Conservation (phyloP, 35 echinoderm and acorn worm genomes). For the Antedon bifida region DNA sequence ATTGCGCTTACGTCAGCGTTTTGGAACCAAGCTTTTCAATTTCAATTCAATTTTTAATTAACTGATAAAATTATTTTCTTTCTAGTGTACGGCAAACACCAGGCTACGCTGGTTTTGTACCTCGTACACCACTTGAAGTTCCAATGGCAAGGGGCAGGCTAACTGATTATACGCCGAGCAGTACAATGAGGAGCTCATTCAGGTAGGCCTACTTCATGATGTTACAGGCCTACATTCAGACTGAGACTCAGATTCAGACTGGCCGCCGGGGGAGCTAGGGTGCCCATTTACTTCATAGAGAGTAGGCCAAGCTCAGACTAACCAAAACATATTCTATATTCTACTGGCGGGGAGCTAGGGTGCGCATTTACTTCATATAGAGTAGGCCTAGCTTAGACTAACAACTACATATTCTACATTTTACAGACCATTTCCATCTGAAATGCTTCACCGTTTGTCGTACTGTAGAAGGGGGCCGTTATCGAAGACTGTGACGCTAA, state of each 20-base stretch:
- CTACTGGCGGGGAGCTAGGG: neutral
- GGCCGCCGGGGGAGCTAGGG: too few species aligned
- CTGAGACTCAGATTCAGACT: too few species aligned
- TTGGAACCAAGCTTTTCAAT: too few species aligned
- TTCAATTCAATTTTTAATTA: too few species aligned
- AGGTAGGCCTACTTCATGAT: conserved; percentile 25
- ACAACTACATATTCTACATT: neutral
- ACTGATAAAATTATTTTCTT: conserved; percentile 3
- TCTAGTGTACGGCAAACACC: conserved; percentile 67
- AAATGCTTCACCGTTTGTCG: neutral
- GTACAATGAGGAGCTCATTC: conserved; percentile 54
- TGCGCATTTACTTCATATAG: too few species aligned
- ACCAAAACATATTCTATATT: neutral
- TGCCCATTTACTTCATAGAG: too few species aligned
- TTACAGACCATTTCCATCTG: neutral
- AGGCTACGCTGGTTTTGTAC: conserved; percentile 74
- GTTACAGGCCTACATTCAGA: too few species aligned
- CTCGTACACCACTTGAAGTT: conserved; percentile 44
- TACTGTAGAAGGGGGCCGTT: conserved; percentile 22
- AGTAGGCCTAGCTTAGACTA: too few species aligned
- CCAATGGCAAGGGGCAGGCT: conserved; percentile 3
- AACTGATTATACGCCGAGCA: conserved; percentile 22
- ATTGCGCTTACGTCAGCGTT: too few species aligned
- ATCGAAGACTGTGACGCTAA: conserved; percentile 77
- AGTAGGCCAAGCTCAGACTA: too few species aligned